Percentiles rank a stretch among this genome's conserved stretches.
phyloP scores from a whole-genome alignment of 2,888 invertebrate genomes.

The Trachelus troglodyta region DNA sequence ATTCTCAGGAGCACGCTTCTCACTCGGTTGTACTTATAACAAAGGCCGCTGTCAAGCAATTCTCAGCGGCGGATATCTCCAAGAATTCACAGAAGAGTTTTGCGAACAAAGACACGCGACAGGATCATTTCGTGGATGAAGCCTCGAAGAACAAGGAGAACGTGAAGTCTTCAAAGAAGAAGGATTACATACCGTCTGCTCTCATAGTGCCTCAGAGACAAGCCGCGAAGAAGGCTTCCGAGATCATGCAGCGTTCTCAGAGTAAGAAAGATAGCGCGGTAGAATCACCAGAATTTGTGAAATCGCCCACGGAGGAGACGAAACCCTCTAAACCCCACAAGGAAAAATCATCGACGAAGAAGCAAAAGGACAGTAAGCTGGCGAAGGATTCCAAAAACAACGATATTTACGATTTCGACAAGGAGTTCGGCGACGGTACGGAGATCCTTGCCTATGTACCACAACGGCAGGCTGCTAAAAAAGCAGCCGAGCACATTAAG shows the following conservation, averaged over 20 bases:
- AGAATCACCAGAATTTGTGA: slow-evolving; percentile 57
- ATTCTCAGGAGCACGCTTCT: slow-evolving; percentile 72
- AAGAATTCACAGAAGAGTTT: slow-evolving; percentile 89
- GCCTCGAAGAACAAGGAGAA: slow-evolving; percentile 68
- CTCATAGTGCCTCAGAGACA: slow-evolving; percentile 90
- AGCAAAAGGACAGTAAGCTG: slow-evolving; percentile 54
- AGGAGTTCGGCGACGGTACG: slow-evolving; percentile 72
- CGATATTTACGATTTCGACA: slow-evolving; percentile 72
- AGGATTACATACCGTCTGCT: slow-evolving; percentile 77
- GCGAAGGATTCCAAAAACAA: slow-evolving; percentile 57
- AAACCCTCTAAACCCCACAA: slow-evolving; percentile 22
- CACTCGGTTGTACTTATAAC: slow-evolving; percentile 77
- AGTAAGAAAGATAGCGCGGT: slow-evolving; percentile 70
- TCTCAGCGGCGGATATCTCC: slow-evolving; percentile 78
- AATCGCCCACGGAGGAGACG: slow-evolving; percentile 41
- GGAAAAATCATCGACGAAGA: slow-evolving; percentile 48
- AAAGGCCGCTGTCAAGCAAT: slow-evolving; percentile 88
- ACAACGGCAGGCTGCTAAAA: slow-evolving; percentile 90
- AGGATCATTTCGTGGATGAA: slow-evolving; percentile 64
- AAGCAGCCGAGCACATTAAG: slow-evolving; percentile 90
- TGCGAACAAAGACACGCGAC: slow-evolving; percentile 63
- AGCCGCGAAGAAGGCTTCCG: slow-evolving; percentile 91
- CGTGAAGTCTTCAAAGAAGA: slow-evolving; percentile 59
- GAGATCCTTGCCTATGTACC: slow-evolving; percentile 86
- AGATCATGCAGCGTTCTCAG: slow-evolving; percentile 78